Evolutionary conservation across 2,888 invertebrate genomes (phyloP).

Genomic region (Tetheella fluctuosa): DNA sequence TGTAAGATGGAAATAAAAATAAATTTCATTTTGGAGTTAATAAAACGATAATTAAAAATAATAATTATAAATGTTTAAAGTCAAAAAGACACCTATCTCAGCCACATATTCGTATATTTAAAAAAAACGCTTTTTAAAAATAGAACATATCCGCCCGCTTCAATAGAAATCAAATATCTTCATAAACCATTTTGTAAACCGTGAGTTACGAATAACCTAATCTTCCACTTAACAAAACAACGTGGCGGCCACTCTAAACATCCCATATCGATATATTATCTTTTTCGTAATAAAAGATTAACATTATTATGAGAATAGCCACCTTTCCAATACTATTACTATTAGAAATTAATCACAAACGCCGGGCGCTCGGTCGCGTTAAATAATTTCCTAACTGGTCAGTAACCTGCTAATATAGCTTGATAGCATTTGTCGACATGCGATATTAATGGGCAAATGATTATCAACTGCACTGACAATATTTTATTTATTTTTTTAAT

Average conservation of each 20-base stretch:
- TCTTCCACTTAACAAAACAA: not conserved
- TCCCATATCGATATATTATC: constrained; percentile 19
- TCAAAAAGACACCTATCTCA: no score
- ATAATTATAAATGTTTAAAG: no score
- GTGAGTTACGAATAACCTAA: not conserved
- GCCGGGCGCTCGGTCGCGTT: constrained; percentile 29
- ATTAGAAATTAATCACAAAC: constrained; percentile 64
- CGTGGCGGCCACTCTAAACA: constrained; percentile 4
- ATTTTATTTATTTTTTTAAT: not conserved
- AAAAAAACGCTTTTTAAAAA: not conserved
- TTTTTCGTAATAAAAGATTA: constrained; percentile 30
- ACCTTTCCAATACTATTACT: constrained; percentile 34
- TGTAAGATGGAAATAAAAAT: no score
- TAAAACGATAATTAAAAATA: no score
- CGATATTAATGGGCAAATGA: constrained; percentile 2
- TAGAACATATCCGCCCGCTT: not conserved
- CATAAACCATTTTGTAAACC: not conserved
- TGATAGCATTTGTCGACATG: constrained; percentile 3
- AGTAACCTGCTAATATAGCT: constrained; percentile 3
- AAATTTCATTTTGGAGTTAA: no score
- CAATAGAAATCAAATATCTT: not conserved
- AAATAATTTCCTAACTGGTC: constrained; percentile 8
- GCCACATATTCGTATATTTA: not conserved
- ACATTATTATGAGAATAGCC: constrained; percentile 33
- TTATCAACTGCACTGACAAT: not conserved